phyloP scores from a whole-genome alignment of 2,888 invertebrate species.

The Ophion costatus region DNA sequence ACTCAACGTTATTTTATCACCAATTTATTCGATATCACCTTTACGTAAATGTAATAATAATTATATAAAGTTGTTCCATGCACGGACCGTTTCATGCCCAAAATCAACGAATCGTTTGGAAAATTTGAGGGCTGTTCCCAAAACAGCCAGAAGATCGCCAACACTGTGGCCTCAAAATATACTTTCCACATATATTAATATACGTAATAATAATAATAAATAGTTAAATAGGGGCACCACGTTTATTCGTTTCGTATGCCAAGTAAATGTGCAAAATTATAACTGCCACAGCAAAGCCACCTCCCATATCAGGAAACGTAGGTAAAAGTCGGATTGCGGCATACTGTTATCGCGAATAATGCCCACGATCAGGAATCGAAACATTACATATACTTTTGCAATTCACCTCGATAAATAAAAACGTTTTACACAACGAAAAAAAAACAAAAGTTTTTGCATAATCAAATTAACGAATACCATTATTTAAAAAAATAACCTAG shows the following conservation, averaged over 20 bases:
- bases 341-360: conserved; percentile 7
- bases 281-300: conserved; percentile 15
- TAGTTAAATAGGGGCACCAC: conserved; percentile 1
- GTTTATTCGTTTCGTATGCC: conserved; percentile 48
- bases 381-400: neutral
- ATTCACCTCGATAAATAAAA: neutral
- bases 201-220: neutral
- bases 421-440: neutral
- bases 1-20: neutral
- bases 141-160: too few relatives aligned
- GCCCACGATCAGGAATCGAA: conserved; percentile 27
- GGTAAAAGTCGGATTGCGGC: conserved; percentile 25
- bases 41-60: too few relatives aligned
- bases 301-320: conserved; percentile 31
- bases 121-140: too few relatives aligned
- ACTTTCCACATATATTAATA: neutral
- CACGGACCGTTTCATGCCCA: too few relatives aligned
- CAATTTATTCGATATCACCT: too few relatives aligned
- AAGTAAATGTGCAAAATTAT: conserved; percentile 42
- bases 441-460: neutral
- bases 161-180: neutral
- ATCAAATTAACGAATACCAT: too few relatives aligned
- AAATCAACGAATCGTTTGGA: too few relatives aligned
- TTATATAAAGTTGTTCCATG: too few relatives aligned
- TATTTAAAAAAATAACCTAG: too few relatives aligned